These are phyloP conservation scores for Danaus melanippus DNA, from an alignment of 1,140 invertebrate genomes.

Conservation along the genomic window DNA sequence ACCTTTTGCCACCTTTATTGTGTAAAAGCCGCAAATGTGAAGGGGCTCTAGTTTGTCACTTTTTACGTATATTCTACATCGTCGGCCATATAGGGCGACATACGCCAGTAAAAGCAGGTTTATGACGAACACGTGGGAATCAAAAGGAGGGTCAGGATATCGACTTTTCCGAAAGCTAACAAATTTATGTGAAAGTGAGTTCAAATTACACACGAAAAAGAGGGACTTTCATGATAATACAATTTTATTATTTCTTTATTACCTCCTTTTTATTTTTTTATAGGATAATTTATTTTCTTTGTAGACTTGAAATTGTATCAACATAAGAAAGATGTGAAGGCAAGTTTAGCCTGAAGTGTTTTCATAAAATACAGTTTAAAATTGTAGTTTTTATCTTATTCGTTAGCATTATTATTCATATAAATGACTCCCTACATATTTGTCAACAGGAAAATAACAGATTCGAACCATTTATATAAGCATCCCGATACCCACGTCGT, in stretches of 20 bases:
- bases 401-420: too few species aligned
- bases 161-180: conserved; percentile 34
- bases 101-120: conserved; percentile 55
- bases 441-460: too few species aligned
- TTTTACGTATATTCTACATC: conserved; percentile 35
- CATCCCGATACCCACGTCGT: conserved; percentile 13
- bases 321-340: too few species aligned
- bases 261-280: too few species aligned
- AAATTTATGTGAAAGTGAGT: conserved; percentile 19
- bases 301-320: too few species aligned
- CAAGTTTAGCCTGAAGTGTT: too few species aligned
- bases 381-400: background rate
- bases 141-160: conserved; percentile 34
- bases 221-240: background rate
- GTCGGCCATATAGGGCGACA: conserved; percentile 37
- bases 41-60: conserved; percentile 40
- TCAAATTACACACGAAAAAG: conserved; percentile 13
- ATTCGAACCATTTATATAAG: too few species aligned
- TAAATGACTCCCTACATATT: too few species aligned
- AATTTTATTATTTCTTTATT: too few species aligned
- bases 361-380: too few species aligned
- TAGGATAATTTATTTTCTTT: too few species aligned
- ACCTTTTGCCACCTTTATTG: conserved; percentile 23
- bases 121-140: conserved; percentile 58
- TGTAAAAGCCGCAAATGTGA: conserved; percentile 30